Evolutionary conservation across 1,140 invertebrate genomes (phyloP), one percentile per base, ranked within the genome.

Genomic region (Colletes gigas): DNA sequence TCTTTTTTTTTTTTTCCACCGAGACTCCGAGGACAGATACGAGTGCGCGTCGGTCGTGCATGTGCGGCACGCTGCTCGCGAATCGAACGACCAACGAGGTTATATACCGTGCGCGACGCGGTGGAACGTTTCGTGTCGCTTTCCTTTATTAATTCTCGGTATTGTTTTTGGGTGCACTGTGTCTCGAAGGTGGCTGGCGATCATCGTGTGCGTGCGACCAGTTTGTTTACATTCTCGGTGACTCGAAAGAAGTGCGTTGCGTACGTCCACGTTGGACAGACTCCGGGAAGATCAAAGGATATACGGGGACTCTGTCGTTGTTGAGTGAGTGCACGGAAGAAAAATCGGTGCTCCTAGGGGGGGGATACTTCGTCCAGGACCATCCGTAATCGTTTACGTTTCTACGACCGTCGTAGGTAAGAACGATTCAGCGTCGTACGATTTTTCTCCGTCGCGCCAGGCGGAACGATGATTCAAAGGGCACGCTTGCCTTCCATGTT

Each of bases 201-300:
- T 54, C 30, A 21, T 66, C 65, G 65, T 17, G 63, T n/a, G 39
- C 39, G 41, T 41, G 8, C 5, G 4, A 9, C 3, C 41, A 57
- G 54, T 68, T 76, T 77, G 74, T 77, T 77, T 77, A 77, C 65
- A 63, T 76, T 68, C 9, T 68, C 63, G 39, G 73, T 55, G 62
- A 55, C 50, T 55, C 57, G 47, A 4, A 63, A 59, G 4, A 44
- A 68, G 63, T 44, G 63, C 8, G 14, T 10, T 21, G 21, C 39
- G 39, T 30, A 14, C 57, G 12, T 44, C n/a, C 10, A 39, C 47
- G 66, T 63, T 66, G 10, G 39, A 44, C 52, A 62, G 68, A 59
- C 74, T 65, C 15, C 30, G 14, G 54, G 15, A 6, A 30, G 4
- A 14, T n/a, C 19, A 30, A 30, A 19, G 12, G 47, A n/a, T 19